Percentiles rank a stretch among this genome's conserved stretches.
Evolutionary conservation across 2,888 invertebrate genomes (phyloP).

Genomic region (Choristoneura rosaceana): DNA sequence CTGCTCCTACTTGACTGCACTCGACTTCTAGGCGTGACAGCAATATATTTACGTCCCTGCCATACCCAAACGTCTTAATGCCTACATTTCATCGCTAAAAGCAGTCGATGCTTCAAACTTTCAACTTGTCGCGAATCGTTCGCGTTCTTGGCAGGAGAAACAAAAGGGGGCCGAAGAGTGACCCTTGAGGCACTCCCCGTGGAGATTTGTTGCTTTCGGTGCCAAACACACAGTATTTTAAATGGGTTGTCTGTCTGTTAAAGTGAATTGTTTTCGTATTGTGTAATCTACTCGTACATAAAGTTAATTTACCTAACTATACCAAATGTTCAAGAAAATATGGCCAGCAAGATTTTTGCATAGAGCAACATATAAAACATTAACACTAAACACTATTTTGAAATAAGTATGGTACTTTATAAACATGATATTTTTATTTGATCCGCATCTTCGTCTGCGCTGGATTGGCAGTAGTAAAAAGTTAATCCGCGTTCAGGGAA

Average conservation of each 20-base stretch:
- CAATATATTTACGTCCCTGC: constrained; percentile 17
- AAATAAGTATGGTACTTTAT: no score
- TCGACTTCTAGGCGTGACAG: constrained; percentile 8
- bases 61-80: constrained; percentile 10
- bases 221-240: constrained; percentile 58
- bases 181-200: constrained; percentile 71
- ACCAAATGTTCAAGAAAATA: not conserved
- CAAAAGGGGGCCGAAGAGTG: constrained; percentile 70
- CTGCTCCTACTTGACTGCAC: not conserved
- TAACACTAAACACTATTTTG: no score
- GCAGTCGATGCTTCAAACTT: constrained; percentile 81
- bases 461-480: no score
- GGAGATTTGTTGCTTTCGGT: constrained; percentile 74
- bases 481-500: no score
- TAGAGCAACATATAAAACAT: no score
- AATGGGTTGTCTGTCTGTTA: constrained; percentile 37
- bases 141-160: constrained; percentile 70
- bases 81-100: constrained; percentile 56
- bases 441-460: no score
- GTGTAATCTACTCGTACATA: not conserved
- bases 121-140: constrained; percentile 74
- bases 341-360: not conserved
- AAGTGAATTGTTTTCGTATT: constrained; percentile 20
- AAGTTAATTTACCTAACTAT: not conserved
- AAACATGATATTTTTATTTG: no score